Percentiles rank a stretch among this genome's conserved stretches.
Conservation (phyloP, 1,140 invertebrate species). For the Riptortus pedestris region DNA sequence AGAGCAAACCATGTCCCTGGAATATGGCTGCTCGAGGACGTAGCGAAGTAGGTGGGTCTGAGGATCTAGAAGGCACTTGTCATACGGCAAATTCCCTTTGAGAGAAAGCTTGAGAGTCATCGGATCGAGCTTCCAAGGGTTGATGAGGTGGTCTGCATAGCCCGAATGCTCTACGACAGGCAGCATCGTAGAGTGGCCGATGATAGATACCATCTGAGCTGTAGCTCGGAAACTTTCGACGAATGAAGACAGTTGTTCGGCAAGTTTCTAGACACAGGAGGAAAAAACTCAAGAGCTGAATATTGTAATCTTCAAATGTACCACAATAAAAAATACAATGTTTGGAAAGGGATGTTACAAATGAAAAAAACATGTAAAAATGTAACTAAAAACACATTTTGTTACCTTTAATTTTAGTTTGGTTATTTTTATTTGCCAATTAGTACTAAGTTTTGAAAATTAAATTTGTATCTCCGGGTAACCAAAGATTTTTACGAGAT, state of each 20-base stretch:
- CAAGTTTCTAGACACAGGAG: slow-evolving; percentile 63
- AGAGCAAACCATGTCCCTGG: slow-evolving; percentile 87
- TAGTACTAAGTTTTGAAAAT: too few species aligned
- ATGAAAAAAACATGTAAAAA: neutral
- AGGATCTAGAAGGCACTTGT: slow-evolving; percentile 76
- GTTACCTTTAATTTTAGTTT: too few species aligned
- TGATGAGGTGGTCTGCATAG: slow-evolving; percentile 74
- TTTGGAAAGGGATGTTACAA: neutral
- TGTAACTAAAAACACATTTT: too few species aligned
- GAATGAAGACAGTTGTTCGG: slow-evolving; percentile 73
- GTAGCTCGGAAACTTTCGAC: slow-evolving; percentile 82
- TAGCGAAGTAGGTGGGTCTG: slow-evolving; percentile 80
- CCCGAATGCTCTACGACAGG: slow-evolving; percentile 90
- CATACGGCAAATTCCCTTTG: slow-evolving; percentile 86
- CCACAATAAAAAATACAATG: neutral
- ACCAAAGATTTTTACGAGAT: too few species aligned
- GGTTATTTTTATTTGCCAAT: too few species aligned
- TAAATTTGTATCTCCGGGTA: too few species aligned
- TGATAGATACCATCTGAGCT: slow-evolving; percentile 90
- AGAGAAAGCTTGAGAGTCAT: slow-evolving; percentile 74
- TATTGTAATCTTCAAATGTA: neutral
- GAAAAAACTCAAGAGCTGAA: too few species aligned
- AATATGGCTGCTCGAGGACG: slow-evolving; percentile 90
- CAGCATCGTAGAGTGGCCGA: slow-evolving; percentile 77
- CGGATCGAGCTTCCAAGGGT: slow-evolving; percentile 85